Base-by-base conservation (phyloP, 2,888 invertebrate species). In the Meloe dianella region DNA sequence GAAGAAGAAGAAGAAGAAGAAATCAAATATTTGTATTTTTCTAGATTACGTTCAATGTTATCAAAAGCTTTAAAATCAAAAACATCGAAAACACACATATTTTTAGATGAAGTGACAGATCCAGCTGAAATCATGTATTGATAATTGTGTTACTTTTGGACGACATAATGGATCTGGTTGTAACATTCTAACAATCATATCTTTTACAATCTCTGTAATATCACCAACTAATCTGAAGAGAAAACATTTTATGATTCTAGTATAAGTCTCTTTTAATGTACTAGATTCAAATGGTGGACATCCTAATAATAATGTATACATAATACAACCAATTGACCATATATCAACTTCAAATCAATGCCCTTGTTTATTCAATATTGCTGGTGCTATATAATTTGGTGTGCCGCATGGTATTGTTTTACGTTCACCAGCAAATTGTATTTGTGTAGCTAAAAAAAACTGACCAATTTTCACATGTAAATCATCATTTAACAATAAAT, bases 381-480 rank as follows among this genome's bases (percentile, higher is more conserved):
- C 99, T 0, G 98, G 99, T 0, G 99, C 99, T 76, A 99, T 98
- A 83, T 99, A 99, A 85, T 99, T 99, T 1, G 99, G 99, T 7
- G 99, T 99, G 17, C 99, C 99, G 81, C 99, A 99, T 58, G 99
- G 85, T 14, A 99, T 99, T 85, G 96, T 96, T 80, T 91, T 91
- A 78, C 91, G 87, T 84, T 92, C 91, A 75, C 96, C 97, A 78
- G 95, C 95, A 85, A 89, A 95, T 81, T 96, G 95, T 73, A 99
- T 90, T 79, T 89, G 91, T 12, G 99, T 97, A 14, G 99, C 99
- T 67, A 99, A 86, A 51, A 99, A 99, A 85, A 99, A 99, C 84
- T 99, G 99, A 65, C 99, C 99, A 73, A 99, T 96, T 85, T 99
- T 99, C 12, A 96, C 93, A 81, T 93, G 91, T 77, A 97, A 87